phyloP scores from a whole-genome alignment of 2,113 vertebrate genomes.

The Turnix velox region DNA sequence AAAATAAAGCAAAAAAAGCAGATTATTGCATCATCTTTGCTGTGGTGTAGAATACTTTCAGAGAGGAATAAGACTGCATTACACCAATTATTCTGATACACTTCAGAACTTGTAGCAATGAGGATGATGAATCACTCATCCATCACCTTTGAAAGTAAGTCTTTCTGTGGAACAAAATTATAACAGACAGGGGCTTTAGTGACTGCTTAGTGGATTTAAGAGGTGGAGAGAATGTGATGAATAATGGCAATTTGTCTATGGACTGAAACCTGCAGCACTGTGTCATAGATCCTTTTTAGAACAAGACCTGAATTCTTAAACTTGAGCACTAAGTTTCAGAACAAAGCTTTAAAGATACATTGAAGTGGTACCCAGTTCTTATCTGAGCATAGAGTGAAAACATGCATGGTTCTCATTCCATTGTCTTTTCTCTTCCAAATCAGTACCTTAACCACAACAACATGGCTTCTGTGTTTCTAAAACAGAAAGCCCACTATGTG shows the following conservation, averaged over 20 bases:
- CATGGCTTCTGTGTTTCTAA: not conserved
- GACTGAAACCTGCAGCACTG: not conserved
- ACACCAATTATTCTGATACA: not conserved
- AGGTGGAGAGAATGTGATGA: not conserved
- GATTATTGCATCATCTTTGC: not conserved
- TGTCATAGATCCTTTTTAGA: not conserved
- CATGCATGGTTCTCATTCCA: not conserved
- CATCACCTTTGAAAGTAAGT: not conserved
- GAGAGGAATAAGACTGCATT: not conserved
- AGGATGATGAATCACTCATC: not conserved
- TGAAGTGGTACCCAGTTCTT: not conserved
- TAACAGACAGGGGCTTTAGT: not conserved
- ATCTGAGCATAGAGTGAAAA: not conserved
- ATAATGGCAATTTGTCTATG: not conserved
- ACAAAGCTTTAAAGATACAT: not conserved
- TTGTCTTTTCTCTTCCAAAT: not conserved
- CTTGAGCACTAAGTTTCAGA: not conserved
- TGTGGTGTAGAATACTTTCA: not conserved
- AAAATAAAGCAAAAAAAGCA: not conserved
- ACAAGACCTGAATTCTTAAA: not conserved
- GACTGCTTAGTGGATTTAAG: not conserved
- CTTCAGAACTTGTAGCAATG: not conserved
- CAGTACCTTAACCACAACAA: not conserved
- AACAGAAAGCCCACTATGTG: not conserved
- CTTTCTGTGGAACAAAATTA: not conserved